Evolutionary conservation across 2,888 invertebrate genomes (phyloP).

Genomic region (Mycalesis mineus): DNA sequence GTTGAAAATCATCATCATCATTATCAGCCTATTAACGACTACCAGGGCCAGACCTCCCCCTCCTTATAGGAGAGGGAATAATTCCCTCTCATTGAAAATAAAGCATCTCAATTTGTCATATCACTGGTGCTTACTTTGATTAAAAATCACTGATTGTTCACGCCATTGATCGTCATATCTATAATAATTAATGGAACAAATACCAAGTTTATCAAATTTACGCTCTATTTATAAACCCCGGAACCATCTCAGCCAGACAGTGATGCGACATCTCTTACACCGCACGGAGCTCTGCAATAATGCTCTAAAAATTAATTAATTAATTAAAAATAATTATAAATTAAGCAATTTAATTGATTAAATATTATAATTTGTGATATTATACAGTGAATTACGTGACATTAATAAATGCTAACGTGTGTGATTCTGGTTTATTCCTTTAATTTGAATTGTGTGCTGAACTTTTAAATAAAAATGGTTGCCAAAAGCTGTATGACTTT

Average conservation of each 20-base stretch:
- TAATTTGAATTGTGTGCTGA: not conserved
- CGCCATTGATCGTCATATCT: not conserved
- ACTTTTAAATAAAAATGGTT: constrained; percentile 2
- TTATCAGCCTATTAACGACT: too few species aligned
- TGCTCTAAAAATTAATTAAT: not conserved
- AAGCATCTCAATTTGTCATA: too few species aligned
- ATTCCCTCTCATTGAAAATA: too few species aligned
- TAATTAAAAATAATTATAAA: not conserved
- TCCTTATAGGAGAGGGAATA: too few species aligned
- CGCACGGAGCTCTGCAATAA: not conserved
- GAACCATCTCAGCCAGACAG: not conserved
- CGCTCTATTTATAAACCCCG: not conserved
- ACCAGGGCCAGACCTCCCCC: too few species aligned
- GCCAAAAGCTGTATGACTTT: constrained; percentile 6
- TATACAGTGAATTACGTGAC: not conserved
- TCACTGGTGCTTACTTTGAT: too few species aligned
- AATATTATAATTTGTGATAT: not conserved
- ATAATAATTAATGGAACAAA: not conserved
- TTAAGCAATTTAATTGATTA: not conserved
- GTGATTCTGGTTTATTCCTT: not conserved
- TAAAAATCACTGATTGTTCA: too few species aligned
- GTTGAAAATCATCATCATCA: too few species aligned
- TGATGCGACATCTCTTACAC: not conserved
- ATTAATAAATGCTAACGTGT: not conserved
- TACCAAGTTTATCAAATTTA: not conserved